phyloP scores from a whole-genome alignment of 2,797 vertebrate species.

The Girardinus metallicus region DNA sequence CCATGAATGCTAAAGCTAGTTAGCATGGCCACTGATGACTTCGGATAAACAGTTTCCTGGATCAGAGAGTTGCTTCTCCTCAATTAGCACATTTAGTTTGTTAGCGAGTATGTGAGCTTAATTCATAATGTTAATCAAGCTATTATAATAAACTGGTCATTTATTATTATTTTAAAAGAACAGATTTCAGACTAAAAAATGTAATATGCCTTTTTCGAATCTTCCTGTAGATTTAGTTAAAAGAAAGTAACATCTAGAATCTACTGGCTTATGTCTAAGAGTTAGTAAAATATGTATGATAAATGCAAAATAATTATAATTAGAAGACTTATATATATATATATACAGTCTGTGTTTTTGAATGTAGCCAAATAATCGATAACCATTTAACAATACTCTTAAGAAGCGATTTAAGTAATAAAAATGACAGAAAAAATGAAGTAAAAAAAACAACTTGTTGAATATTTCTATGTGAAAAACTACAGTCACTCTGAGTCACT shows the following conservation, averaged over 20 bases:
- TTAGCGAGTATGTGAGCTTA: too few species aligned
- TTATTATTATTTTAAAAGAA: not conserved
- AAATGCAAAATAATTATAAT: not conserved
- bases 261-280: not conserved
- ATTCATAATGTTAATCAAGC: too few species aligned
- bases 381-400: not conserved
- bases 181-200: not conserved
- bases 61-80: too few species aligned
- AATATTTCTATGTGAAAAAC: not conserved
- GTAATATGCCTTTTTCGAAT: not conserved
- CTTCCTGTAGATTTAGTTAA: not conserved
- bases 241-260: not conserved
- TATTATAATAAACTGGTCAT: too few species aligned
- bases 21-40: too few species aligned
- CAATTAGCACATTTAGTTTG: too few species aligned
- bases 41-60: too few species aligned
- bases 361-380: not conserved
- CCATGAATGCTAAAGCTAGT: too few species aligned
- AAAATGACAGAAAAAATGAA: not conserved
- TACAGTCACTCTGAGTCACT: not conserved
- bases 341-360: not conserved
- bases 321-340: not conserved
- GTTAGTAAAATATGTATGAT: not conserved
- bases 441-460: not conserved
- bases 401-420: not conserved